Percentiles rank a stretch among this genome's conserved stretches.
Conservation (phyloP, 2,113 vertebrate species). For the Xenopus tropicalis region UCB_Xtro_10.0 CM004445.2:34049001-34049500, state of each 20-base stretch:
- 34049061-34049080: too few species aligned
- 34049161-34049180: neutral
- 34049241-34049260: constrained; percentile 6
- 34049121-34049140: neutral
- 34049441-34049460: constrained; percentile 21
- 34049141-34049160: neutral
- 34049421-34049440: constrained; percentile 25
- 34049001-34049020: too few species aligned
- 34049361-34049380: constrained; percentile 16
- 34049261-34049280: constrained; percentile 24
- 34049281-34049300: constrained; percentile 14
- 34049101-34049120: too few species aligned
- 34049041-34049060: too few species aligned
- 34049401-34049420: constrained; percentile 35
- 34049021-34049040: too few species aligned
- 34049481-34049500: constrained; percentile 4
- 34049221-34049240: neutral
- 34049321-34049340: constrained; percentile 34
- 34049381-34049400: constrained; percentile 20
- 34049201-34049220: neutral
- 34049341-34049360: constrained; percentile 34
- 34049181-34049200: constrained; percentile 3
- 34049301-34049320: constrained; percentile 36
- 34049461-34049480: constrained; percentile 1
- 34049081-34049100: neutral